These are phyloP conservation scores for Phaethornis superciliosus DNA, from an alignment of 2,113 vertebrate species.

Conservation along the genomic window DNA sequence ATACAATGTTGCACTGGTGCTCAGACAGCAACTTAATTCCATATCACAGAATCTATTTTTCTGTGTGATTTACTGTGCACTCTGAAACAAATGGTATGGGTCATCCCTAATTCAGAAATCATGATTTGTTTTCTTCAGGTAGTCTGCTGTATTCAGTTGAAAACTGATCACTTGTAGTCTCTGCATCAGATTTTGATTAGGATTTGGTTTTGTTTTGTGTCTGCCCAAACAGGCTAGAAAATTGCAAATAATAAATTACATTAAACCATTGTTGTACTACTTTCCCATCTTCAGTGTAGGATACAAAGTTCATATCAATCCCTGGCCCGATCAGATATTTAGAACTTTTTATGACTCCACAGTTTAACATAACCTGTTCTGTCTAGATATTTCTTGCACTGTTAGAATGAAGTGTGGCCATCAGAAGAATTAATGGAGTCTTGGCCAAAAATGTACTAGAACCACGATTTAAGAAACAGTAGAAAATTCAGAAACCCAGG, in stretches of 20 bases:
- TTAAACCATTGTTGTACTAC: not conserved
- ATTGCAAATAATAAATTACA: not conserved
- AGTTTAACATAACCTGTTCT: not conserved
- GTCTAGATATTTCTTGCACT: not conserved
- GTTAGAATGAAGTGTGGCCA: not conserved
- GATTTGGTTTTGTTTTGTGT: slow-evolving; percentile 9
- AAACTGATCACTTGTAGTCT: not conserved
- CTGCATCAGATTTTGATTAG: not conserved
- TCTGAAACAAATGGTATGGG: not conserved
- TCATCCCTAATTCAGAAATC: slow-evolving; percentile 14
- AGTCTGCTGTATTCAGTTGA: not conserved
- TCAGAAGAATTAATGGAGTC: not conserved
- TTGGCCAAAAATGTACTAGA: not conserved
- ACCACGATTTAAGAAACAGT: not conserved
- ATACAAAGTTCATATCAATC: not conserved
- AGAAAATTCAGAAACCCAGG: not conserved
- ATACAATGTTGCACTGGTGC: no score
- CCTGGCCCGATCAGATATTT: not conserved
- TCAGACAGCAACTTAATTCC: not conserved
- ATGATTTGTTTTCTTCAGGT: not conserved
- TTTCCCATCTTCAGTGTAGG: not conserved
- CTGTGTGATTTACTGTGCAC: not conserved
- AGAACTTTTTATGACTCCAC: not conserved
- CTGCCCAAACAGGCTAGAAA: not conserved
- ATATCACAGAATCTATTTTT: not conserved